A percentile compares a stretch with the other conserved stretches of the same genome.
phyloP scores from a whole-genome alignment of 2,888 invertebrate genomes.

The Volucella inflata region DNA sequence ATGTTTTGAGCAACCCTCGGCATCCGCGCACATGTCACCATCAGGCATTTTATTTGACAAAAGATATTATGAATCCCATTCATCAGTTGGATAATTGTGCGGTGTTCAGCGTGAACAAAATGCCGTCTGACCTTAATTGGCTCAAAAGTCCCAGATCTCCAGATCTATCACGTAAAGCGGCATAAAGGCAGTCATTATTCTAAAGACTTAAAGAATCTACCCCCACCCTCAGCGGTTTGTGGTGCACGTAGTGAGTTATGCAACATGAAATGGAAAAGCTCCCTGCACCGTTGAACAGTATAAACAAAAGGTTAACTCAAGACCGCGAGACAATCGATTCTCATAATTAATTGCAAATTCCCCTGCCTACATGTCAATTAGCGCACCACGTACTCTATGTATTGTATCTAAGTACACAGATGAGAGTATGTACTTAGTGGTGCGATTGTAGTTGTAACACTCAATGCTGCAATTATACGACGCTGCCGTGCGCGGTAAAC shows the following conservation, averaged over 20 bases:
- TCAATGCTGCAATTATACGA: conserved; percentile 9
- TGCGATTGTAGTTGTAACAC: conserved; percentile 30
- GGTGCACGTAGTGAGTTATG: conserved; percentile 38
- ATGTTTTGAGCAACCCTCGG: neutral
- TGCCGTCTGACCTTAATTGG: conserved; percentile 50
- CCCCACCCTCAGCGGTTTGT: conserved; percentile 17
- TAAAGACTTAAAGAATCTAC: neutral
- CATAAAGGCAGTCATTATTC: conserved; percentile 28
- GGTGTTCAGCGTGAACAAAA: conserved; percentile 35
- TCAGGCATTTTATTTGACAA: conserved; percentile 41
- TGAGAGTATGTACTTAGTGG: neutral
- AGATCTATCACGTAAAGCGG: conserved; percentile 10
- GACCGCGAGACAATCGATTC: conserved; percentile 69
- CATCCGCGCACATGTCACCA: conserved; percentile 19
- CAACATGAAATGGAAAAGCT: conserved; percentile 45
- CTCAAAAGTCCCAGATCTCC: conserved; percentile 21
- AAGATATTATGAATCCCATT: conserved; percentile 36
- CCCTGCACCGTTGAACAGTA: conserved; percentile 33
- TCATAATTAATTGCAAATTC: conserved; percentile 71
- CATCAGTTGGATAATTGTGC: conserved; percentile 51
- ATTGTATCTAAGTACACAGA: no score
- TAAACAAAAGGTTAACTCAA: conserved; percentile 39
- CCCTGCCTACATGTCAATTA: conserved; percentile 72
- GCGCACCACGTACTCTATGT: conserved; percentile 38
- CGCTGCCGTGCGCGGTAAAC: neutral